phyloP scores from a whole-genome alignment of 2,797 vertebrate species.

The Ctenopoma multispine region DNA sequence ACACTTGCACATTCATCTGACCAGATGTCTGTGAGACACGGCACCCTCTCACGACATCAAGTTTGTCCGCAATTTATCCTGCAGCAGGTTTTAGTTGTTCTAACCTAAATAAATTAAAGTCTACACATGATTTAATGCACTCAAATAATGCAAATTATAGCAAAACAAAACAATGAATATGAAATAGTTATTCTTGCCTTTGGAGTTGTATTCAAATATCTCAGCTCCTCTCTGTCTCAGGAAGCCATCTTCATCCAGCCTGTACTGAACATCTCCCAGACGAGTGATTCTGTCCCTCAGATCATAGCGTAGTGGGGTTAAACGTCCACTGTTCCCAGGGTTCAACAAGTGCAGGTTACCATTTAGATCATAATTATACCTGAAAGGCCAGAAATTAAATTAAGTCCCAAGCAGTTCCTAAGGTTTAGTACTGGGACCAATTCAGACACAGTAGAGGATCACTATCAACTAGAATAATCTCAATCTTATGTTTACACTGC shows the following conservation, averaged over 20 bases:
- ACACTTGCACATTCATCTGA: no score
- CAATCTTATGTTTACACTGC: no score
- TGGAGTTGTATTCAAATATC: slow-evolving; percentile 99
- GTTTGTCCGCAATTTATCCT: no score
- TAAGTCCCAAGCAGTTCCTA: neutral
- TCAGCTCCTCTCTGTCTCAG: slow-evolving; percentile 95
- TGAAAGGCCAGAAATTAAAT: slow-evolving; percentile 37
- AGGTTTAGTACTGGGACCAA: neutral
- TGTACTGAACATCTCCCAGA: slow-evolving; percentile 94
- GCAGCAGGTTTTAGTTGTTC: no score
- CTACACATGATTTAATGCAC: no score
- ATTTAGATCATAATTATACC: slow-evolving; percentile 95
- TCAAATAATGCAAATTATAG: no score
- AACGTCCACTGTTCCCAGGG: slow-evolving; percentile 93
- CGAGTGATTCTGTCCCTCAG: slow-evolving; percentile 96
- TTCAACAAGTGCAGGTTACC: slow-evolving; percentile 97
- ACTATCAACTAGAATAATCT: neutral
- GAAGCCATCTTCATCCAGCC: slow-evolving; percentile 96
- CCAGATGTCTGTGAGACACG: no score
- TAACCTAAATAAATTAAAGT: no score
- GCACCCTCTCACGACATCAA: no score
- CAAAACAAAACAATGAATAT: neutral
- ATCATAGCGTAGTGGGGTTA: slow-evolving; percentile 95
- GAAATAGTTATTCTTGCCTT: slow-evolving; percentile 71
- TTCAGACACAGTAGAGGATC: neutral